Base-by-base conservation (phyloP, 1,140 invertebrate species). In the Drosophila yakuba region DNA sequence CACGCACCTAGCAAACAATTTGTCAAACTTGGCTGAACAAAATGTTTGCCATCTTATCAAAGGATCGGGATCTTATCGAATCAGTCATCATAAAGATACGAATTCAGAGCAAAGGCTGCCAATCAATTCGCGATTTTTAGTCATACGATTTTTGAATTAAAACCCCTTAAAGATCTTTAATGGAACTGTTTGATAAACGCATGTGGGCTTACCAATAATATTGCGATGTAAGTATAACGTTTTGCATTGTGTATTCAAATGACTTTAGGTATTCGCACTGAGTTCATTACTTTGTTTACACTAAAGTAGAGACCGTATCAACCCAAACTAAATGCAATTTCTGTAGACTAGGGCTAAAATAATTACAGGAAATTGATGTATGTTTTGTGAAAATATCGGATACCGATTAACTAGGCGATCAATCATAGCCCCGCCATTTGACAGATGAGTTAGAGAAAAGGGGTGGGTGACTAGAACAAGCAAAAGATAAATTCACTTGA, bases 181-280 rank as follows among this genome's bases (percentile, higher is more conserved):
- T 32, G 8, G 1, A 10, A 32, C 7, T 32, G 32, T 32, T 32
- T 32, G 28, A 32, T 8, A 0, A n/a, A 12, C 38, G 20, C 7
- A 67, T 15, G 12, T 36, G 3, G 6, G 36, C 78, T 85, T 85
- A 86, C 82, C 82, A 86, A 62, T 86, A 88, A 38, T 83, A 77
- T 23, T 88, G 74, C 20, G 83, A 72, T 39, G 83, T 86, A 12
- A 86, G 62, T 57, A 86, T 25, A 17, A 73, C 41, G 79, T 88
- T 75, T 74, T 86, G 83, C 83, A 86, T 86, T 52, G 39, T 66
- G 51, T 41, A 11, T 50, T 17, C 32, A 28, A 45, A 15, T 10
- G 10, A 4, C n/a, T 43, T 39, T 56, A 12, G 32, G 32, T 48
- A 20, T 41, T 52, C 6, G 14, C 8, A 47, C 14, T 54, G 52